Percentiles rank a stretch among this genome's conserved stretches.
Conservation (phyloP, 2,113 vertebrate species). For the Neodontobutis hainanensis region DNA sequence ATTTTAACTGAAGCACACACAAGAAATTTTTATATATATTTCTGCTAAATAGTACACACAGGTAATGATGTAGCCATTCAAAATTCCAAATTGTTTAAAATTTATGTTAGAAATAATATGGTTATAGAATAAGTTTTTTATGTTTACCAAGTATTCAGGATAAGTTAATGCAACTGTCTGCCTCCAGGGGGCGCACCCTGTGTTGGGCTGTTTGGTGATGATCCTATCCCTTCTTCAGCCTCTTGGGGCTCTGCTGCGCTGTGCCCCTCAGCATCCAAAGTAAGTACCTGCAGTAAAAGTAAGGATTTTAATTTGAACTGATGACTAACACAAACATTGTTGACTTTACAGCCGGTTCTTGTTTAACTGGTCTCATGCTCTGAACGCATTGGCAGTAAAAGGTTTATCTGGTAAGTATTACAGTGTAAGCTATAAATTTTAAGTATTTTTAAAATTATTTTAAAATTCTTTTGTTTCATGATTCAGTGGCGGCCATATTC, state of each 20-base stretch:
- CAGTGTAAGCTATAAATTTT: too few relatives aligned
- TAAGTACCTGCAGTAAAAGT: constrained; percentile 16
- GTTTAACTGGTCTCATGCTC: constrained; percentile 73
- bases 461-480: background rate
- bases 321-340: too few relatives aligned
- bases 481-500: constrained; percentile 78
- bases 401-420: constrained; percentile 72
- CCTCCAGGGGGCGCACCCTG: constrained; percentile 68
- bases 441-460: too few relatives aligned
- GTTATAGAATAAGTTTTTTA: too few relatives aligned
- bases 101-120: too few relatives aligned
- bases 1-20: background rate
- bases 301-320: too few relatives aligned
- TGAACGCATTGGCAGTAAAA: constrained; percentile 70
- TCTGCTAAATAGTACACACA: too few relatives aligned
- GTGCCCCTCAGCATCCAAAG: constrained; percentile 65
- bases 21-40: background rate
- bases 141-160: background rate
- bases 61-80: too few relatives aligned
- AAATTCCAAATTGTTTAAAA: too few relatives aligned
- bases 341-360: constrained; percentile 66
- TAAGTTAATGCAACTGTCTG: background rate
- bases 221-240: constrained; percentile 68
- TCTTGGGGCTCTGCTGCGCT: constrained; percentile 61
- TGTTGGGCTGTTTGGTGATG: constrained; percentile 69